Conservation (phyloP, 1,140 invertebrate genomes). For the Nasonia vitripennis region DNA sequence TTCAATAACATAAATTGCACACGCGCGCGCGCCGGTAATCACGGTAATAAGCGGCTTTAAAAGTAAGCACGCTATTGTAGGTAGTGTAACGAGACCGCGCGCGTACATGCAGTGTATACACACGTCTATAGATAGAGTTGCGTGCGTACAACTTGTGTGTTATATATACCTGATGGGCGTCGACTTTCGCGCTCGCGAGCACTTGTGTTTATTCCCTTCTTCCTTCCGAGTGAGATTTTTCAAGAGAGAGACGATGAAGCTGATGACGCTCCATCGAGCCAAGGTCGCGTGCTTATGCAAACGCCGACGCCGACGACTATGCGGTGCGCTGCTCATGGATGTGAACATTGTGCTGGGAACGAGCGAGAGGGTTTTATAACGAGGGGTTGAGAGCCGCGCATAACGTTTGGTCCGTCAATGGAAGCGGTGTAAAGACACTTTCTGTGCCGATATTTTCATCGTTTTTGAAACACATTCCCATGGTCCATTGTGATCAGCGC, state of each 20-base stretch:
- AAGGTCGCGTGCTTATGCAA: background rate
- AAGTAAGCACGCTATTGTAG: conserved; percentile 19
- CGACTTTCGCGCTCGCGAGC: background rate
- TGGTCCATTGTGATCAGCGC: no score
- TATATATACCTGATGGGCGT: conserved; percentile 5
- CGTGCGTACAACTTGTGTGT: background rate
- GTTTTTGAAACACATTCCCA: no score
- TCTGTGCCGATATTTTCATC: no score
- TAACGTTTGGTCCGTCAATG: no score
- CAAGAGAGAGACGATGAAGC: background rate
- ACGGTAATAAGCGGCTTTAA: conserved; percentile 19
- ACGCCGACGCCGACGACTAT: background rate
- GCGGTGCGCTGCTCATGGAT: no score
- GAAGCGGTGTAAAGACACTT: no score
- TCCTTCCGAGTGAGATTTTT: background rate
- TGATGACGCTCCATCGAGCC: background rate
- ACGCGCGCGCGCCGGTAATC: background rate
- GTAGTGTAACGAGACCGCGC: conserved; percentile 16
- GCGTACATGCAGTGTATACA: background rate
- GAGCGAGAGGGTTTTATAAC: no score
- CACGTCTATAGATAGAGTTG: background rate
- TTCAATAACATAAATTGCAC: conserved; percentile 32
- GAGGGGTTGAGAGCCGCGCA: no score
- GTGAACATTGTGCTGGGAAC: no score
- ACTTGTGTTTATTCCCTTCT: background rate